Conservation (phyloP, 2,888 invertebrate genomes). For the Nematopogon swammerdamellus region DNA sequence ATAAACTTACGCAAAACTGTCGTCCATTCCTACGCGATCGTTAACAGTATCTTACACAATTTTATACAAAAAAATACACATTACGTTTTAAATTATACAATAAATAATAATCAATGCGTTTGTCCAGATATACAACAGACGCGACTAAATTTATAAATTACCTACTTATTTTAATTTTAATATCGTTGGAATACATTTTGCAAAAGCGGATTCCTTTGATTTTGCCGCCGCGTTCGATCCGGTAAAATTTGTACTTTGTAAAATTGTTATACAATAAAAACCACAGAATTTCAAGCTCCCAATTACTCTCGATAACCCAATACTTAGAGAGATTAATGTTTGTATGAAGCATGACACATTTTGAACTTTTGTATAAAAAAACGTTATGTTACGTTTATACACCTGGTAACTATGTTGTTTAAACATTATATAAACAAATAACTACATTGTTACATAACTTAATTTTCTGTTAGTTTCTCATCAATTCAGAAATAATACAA, state of each 20-base stretch:
- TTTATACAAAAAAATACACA: background rate
- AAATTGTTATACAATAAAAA: background rate
- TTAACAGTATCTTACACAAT: background rate
- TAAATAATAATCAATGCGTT: background rate
- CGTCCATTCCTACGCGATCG: background rate
- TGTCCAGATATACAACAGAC: background rate
- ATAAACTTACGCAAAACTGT: background rate
- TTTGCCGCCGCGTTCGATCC: background rate
- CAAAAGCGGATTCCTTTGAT: background rate
- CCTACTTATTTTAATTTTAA: background rate
- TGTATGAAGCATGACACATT: too few species aligned
- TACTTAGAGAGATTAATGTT: too few species aligned
- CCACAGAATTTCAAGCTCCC: background rate
- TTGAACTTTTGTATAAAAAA: too few species aligned
- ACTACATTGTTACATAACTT: too few species aligned
- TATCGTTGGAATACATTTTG: background rate
- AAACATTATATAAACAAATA: too few species aligned
- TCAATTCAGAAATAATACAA: too few species aligned
- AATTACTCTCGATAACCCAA: too few species aligned
- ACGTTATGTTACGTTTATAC: too few species aligned
- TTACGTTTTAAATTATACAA: background rate
- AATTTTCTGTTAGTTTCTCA: too few species aligned
- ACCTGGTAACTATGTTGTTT: too few species aligned
- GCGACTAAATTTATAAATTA: background rate
- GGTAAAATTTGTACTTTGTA: background rate